These are phyloP conservation scores for Nycticryphes semicollaris DNA, from an alignment of 2,113 vertebrate genomes.

Conservation along the genomic window DNA sequence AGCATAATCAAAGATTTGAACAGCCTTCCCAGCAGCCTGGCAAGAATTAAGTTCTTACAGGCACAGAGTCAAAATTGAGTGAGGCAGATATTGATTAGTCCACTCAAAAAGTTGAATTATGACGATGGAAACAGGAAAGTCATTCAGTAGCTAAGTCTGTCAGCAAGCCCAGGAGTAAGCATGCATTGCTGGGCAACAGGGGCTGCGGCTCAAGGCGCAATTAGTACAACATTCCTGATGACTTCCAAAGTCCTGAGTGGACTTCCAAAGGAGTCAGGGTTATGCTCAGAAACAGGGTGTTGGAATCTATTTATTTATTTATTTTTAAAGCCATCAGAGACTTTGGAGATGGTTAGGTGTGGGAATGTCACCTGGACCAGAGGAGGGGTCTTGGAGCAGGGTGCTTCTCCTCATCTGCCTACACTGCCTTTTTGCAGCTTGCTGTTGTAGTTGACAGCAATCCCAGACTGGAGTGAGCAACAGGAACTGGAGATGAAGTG, in stretches of 20 bases:
- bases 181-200: accelerated
- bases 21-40: neutral
- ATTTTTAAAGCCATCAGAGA: neutral
- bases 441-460: accelerated
- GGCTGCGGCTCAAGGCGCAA: accelerated
- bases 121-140: neutral
- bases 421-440: accelerated
- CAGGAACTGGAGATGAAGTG: neutral
- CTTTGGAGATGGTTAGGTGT: neutral
- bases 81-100: slow-evolving; percentile 18
- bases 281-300: accelerated
- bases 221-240: neutral
- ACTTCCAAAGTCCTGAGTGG: neutral
- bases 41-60: neutral
- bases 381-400: neutral
- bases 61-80: neutral
- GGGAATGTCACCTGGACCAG: neutral
- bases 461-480: accelerated
- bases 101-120: neutral
- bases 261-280: neutral
- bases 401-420: neutral
- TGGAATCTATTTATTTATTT: neutral
- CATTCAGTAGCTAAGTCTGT: neutral
- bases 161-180: neutral
- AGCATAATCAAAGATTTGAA: neutral